A percentile compares a stretch with the other conserved stretches of the same genome.
Evolutionary conservation across 64 coral and sea anemone species (phyloP).

Genomic region (Stylophora pistillata): DNA sequence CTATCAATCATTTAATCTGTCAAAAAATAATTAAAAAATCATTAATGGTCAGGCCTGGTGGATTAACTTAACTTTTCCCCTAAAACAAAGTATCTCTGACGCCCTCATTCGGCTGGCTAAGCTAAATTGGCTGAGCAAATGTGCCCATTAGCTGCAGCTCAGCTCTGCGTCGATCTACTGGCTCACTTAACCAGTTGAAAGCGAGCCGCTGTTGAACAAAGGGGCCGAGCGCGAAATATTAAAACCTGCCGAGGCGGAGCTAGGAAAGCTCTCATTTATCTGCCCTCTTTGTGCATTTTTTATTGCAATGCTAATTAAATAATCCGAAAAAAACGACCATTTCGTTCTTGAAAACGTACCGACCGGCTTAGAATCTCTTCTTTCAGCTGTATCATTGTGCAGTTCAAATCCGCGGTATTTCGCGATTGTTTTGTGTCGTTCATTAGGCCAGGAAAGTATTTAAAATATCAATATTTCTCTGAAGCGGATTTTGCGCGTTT

Average conservation of each 20-base stretch:
- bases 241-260: slow-evolving; percentile 81
- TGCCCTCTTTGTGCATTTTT: slow-evolving; percentile 76
- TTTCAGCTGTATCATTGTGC: slow-evolving; percentile 20
- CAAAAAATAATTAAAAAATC: slow-evolving; percentile 99
- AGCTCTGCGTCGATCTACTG: not conserved
- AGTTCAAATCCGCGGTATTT: slow-evolving; percentile 7
- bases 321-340: slow-evolving; percentile 82
- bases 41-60: slow-evolving; percentile 88
- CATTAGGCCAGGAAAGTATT: slow-evolving; percentile 43
- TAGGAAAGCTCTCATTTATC: slow-evolving; percentile 90
- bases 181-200: slow-evolving; percentile 12
- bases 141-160: slow-evolving; percentile 23
- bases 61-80: slow-evolving; percentile 83
- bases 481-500: slow-evolving; percentile 46
- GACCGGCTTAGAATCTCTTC: slow-evolving; percentile 50
- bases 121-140: slow-evolving; percentile 38
- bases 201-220: slow-evolving; percentile 41
- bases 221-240: slow-evolving; percentile 57
- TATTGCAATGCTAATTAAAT: slow-evolving; percentile 98
- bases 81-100: slow-evolving; percentile 52
- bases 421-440: slow-evolving; percentile 28
- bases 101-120: slow-evolving; percentile 58
- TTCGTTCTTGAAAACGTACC: slow-evolving; percentile 70
- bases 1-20: slow-evolving; percentile 98
- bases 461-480: slow-evolving; percentile 56